Conservation (phyloP, 1,140 invertebrate genomes). For the Hydropsyche tenuis region DNA sequence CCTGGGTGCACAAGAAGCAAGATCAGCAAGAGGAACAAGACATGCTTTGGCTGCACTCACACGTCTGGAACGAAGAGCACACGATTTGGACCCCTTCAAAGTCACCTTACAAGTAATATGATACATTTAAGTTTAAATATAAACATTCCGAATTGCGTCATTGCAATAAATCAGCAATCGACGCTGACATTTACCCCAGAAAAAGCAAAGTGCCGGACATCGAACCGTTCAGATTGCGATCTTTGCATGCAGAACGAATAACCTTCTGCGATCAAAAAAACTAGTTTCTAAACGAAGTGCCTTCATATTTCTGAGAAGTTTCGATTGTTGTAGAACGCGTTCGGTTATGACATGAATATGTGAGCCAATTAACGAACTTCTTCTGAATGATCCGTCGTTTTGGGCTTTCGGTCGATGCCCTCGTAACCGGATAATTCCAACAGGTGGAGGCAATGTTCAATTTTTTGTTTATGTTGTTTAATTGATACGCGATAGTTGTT, state of each 20-base stretch:
- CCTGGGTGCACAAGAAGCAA: constrained; percentile 92
- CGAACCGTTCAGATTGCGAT: neutral
- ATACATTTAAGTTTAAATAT: constrained; percentile 11
- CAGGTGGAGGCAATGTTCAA: neutral
- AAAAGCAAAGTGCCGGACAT: neutral
- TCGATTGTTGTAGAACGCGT: neutral
- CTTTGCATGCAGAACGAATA: neutral
- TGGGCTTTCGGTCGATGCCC: constrained; percentile 7
- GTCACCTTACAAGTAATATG: constrained; percentile 80
- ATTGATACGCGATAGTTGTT: too few species aligned
- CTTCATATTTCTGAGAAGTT: neutral
- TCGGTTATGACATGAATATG: constrained; percentile 23
- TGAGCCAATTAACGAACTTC: constrained; percentile 13
- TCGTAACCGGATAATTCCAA: constrained; percentile 3
- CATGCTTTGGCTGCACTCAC: constrained; percentile 84
- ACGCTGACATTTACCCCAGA: neutral
- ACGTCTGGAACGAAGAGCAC: constrained; percentile 82
- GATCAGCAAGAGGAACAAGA: constrained; percentile 82
- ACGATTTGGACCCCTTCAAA: constrained; percentile 89
- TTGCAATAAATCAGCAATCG: neutral
- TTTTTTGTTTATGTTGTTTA: too few species aligned
- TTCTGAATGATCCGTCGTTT: neutral
- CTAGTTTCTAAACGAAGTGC: neutral
- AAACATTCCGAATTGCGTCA: neutral
- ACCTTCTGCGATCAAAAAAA: neutral